A percentile compares a stretch with the other conserved stretches of the same genome.
Evolutionary conservation across 2,113 vertebrate genomes (phyloP).

Genomic region (Oryzias woworae): DNA sequence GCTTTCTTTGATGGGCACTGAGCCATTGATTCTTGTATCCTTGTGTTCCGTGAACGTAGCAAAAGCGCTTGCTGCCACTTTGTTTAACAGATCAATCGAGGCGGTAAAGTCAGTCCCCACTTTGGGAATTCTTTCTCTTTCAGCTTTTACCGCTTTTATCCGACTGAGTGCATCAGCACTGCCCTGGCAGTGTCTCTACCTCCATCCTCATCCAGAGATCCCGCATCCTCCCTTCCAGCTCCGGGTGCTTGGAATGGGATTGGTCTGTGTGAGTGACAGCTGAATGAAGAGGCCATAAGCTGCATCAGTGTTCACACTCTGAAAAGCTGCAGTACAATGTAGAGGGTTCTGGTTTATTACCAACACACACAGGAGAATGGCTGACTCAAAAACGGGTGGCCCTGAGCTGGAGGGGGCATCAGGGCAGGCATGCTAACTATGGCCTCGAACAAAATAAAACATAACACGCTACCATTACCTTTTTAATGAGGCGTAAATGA

Average conservation of each 20-base stretch:
- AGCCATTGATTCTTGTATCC: conserved; percentile 47
- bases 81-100: conserved; percentile 62
- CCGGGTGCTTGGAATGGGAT: conserved; percentile 43
- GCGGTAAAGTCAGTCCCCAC: conserved; percentile 19
- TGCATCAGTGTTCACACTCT: conserved; percentile 51
- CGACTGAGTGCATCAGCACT: conserved; percentile 17
- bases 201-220: conserved; percentile 14
- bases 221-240: conserved; percentile 15
- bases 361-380: conserved; percentile 68
- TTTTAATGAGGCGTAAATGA: conserved; percentile 15
- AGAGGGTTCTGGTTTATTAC: conserved; percentile 74
- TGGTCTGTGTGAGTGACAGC: conserved; percentile 50
- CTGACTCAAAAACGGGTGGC: conserved; percentile 65
- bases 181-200: conserved; percentile 10
- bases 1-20: conserved; percentile 38
- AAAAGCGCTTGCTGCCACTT: conserved; percentile 52
- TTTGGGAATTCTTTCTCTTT: conserved; percentile 31
- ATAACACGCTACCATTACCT: not conserved
- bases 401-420: conserved; percentile 37
- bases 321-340: conserved; percentile 72
- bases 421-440: conserved; percentile 52
- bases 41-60: conserved; percentile 44
- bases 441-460: conserved; percentile 33
- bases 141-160: conserved; percentile 13
- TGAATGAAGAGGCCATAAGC: conserved; percentile 51